Base-by-base conservation (phyloP, 1,140 invertebrate genomes). In the Pararge aegeria region DNA sequence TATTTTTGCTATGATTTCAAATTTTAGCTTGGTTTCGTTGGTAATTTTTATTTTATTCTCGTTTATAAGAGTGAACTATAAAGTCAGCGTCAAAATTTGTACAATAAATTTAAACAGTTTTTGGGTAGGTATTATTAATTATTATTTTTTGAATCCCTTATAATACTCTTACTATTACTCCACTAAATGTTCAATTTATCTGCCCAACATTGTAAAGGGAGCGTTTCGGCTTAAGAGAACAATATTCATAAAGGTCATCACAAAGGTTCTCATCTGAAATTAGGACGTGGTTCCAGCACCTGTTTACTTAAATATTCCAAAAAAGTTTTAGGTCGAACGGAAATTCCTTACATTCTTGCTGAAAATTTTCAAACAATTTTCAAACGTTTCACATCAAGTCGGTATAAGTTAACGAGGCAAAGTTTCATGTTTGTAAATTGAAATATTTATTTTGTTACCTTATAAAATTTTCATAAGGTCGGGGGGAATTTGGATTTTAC, bases 161-260 rank as follows among this genome's bases (percentile, higher is more conserved):
- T 24, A 24, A 24, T 24, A 24, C 24, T 15, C 4, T 40, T 15
- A 2, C 4, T 15, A 40, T 16, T 40, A 16, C 16, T 40, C 4
- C 7, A 5, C 4, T 16, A 42, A 15, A 18, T 42, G 38, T 42
- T 24, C 1, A 51, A 12, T 50, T 21, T 30, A 29, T 29, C 7
- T 64, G 56, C 12, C 52, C 10, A 21, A 18, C n/a, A 19, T 21
- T 64, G 46, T 55, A 64, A 46, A 42, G 16, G 12, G n/a, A 5
- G 20, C 13, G 3, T 16, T 24, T 55, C 24, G 21, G 46, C 53
- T 65, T 44, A 59, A 5, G 54, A 44, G 55, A 49, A 38, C 64
- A 69, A 69, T 73, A 65, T 69, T 73, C 64, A 69, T 73, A 73
- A 73, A 69, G 58, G 61, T 19, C 37, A 55, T 64, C 52, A 55